phyloP scores from a whole-genome alignment of 2,888 invertebrate species.

The Anorthoa munda region DNA sequence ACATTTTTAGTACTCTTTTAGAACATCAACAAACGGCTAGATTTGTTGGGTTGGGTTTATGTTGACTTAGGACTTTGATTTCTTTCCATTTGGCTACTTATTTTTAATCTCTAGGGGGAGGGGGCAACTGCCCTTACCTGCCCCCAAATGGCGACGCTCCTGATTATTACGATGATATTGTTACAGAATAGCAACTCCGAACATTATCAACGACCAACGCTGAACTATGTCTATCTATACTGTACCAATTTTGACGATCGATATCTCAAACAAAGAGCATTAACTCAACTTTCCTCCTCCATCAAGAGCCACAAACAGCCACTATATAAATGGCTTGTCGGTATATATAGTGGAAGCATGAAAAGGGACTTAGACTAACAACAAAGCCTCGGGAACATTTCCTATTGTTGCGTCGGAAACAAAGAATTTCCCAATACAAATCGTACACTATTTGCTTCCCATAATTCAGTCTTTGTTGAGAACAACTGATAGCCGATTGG shows the following conservation, averaged over 20 bases:
- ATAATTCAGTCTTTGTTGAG: conserved; percentile 52
- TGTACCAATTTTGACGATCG: conserved; percentile 16
- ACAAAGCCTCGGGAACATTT: conserved; percentile 41
- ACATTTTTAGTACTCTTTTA: too few relatives aligned
- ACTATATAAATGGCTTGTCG: conserved; percentile 34
- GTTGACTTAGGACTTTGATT: too few relatives aligned
- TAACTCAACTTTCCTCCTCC: conserved; percentile 1
- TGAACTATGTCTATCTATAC: neutral
- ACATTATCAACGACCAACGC: neutral
- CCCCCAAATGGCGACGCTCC: too few relatives aligned
- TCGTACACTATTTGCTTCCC: conserved; percentile 51
- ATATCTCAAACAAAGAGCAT: conserved; percentile 27
- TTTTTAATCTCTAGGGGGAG: too few relatives aligned
- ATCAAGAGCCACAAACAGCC: conserved; percentile 21
- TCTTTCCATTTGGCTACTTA: too few relatives aligned
- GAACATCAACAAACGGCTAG: too few relatives aligned
- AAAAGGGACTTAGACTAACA: conserved; percentile 24
- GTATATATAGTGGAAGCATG: conserved; percentile 28
- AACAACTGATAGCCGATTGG: conserved; percentile 49
- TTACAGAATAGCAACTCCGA: too few relatives aligned
- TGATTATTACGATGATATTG: too few relatives aligned
- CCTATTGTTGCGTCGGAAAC: conserved; percentile 51
- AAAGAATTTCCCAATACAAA: conserved; percentile 56
- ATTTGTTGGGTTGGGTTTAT: too few relatives aligned
- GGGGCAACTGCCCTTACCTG: too few relatives aligned